Base-by-base conservation (phyloP, 2,888 invertebrate species). In the Apamea monoglypha region DNA sequence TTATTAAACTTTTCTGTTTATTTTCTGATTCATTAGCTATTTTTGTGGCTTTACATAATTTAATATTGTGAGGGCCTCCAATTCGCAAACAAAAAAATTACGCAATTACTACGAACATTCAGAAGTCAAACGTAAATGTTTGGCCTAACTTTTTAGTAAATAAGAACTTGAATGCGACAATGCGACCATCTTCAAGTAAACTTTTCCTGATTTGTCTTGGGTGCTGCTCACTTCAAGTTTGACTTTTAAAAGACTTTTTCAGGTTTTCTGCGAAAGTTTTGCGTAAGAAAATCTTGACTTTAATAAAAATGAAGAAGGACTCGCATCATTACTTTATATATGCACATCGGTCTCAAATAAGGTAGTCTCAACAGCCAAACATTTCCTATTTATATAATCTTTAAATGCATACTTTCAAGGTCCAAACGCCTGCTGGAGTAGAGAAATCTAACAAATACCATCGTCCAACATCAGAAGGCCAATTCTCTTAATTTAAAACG, bases 371-470 rank as follows among this genome's bases (percentile, higher is more conserved):
- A 7, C 61, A 18, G 29, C 14, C 6, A 63, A 18, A 8, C 1
- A 18, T 29, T 61, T 68, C n/a, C 18, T 18, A 44, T 12, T 12
- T n/a, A 29, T 12, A 29, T 18, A 29, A 40, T 68, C 44, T 50
- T 5, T 50, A 50, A 50, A 50, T 50, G 50, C 18, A 18, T 50
- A 50, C 5, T 50, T 16, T 53, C 50, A 50, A 25, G 25, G 18
- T n/a, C 5, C 6, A 53, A 67, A 63, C 61, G 29, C 18, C 18
- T 4, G 12, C 32, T 16, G n/a, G 25, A 61, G 16, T 44, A 59
- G 14, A 67, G 12, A 80, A 80, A 71, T 74, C 50, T 32, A 56
- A 47, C 4, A 73, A 80, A 83, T 80, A 73, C 80, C 53, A 32
- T 12, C 16, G 59, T 29, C 70, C 56, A 71, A 47, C 69, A 75